Base-by-base conservation (phyloP, 2,888 invertebrate genomes). In the Plagiodera versicolora region DNA sequence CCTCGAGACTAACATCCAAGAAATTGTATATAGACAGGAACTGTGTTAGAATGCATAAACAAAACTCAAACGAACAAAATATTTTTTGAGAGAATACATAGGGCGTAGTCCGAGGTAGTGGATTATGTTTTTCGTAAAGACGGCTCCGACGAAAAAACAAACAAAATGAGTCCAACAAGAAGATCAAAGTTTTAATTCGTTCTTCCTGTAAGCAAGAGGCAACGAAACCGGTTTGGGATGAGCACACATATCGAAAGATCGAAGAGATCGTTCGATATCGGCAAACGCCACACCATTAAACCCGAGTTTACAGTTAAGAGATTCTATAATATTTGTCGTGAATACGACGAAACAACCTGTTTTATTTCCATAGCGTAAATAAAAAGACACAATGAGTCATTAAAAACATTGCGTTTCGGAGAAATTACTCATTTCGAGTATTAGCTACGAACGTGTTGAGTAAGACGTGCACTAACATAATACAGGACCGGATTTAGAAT, bases 301-400 rank as follows among this genome's bases (percentile, higher is more conserved):
- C 46, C 20, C 19, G 19, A 46, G 19, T 46, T 46, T 46, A 46
- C 46, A 46, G 46, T 46, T 46, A 46, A 10, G 19, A n/a, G 18
- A 46, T 46, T 46, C 11, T 18, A 46, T 46, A 46, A 46, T 46
- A 46, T 46, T n/a, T 46, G 46, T 46, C 46, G 46, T 46, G 46
- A 46, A 46, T n/a, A 20, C 39, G 20, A 19, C 18, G 11, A 46
- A 46, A 46, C 46, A 46, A 46, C 46, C 46, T 46, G 46, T 46
- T 46, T 46, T 46, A 46, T 46, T 46, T 46, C 46, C 46, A 46
- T 46, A 8, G 19, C 19, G n/a, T 20, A 18, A 11, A 39, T 14
- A 14, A 46, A 45, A 46, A 19, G 46, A 46, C 18, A 46, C 46
- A 46, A 46, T 46, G 20, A 46, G 46, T 46, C 20, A 20, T 46